A percentile compares a stretch with the other conserved stretches of the same genome.
Evolutionary conservation across 2,888 invertebrate genomes (phyloP).

Genomic region (Heliconius ismenius): DNA sequence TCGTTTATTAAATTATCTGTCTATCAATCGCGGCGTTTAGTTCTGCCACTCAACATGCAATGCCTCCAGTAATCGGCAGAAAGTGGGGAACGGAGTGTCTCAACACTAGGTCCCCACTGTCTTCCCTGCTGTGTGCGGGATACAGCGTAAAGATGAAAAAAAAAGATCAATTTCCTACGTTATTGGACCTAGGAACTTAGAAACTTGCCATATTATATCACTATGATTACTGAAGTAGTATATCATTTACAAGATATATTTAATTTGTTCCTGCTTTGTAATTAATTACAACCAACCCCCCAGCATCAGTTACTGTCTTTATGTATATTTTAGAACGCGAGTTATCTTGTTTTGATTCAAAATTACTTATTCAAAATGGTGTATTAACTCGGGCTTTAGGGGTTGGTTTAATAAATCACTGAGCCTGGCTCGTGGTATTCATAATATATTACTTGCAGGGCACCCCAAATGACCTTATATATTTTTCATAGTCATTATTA

Average conservation of each 20-base stretch:
- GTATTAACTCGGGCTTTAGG: constrained; percentile 26
- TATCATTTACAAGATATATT: not conserved
- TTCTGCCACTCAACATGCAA: no score
- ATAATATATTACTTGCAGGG: constrained; percentile 35
- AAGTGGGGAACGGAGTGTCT: no score
- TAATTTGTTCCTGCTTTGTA: not conserved
- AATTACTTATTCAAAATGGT: constrained; percentile 37
- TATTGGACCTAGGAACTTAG: no score
- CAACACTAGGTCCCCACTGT: no score
- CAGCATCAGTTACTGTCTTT: not conserved
- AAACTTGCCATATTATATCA: no score
- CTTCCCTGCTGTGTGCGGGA: no score
- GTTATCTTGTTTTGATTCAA: constrained; percentile 33
- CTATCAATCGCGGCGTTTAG: no score
- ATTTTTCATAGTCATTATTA: constrained; percentile 30
- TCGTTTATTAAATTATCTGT: no score
- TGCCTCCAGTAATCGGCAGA: no score
- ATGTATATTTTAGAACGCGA: constrained; percentile 21
- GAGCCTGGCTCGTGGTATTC: constrained; percentile 26
- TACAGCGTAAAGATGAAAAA: no score
- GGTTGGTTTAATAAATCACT: constrained; percentile 31
- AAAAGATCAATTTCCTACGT: no score
- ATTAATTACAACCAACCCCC: not conserved
- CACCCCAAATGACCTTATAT: constrained; percentile 11
- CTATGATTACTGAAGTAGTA: not conserved